Conservation (phyloP, 2,113 vertebrate species). For the Esox niger region DNA sequence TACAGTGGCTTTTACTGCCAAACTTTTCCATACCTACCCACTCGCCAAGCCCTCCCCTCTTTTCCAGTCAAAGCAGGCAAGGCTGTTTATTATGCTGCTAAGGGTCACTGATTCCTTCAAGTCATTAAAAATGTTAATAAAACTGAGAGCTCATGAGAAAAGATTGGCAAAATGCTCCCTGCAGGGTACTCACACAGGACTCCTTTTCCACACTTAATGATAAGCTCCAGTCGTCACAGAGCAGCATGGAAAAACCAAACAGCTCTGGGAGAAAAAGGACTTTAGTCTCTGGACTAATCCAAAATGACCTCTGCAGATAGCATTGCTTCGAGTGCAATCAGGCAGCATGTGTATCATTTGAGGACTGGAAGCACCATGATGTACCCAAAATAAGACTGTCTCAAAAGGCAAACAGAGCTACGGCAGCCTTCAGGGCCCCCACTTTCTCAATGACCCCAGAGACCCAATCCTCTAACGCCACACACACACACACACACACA, state of each 20-base stretch:
- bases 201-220: conserved; percentile 50
- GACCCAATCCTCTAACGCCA: conserved; percentile 59
- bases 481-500: too few species aligned
- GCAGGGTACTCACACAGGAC: conserved; percentile 40
- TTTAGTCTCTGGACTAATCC: conserved; percentile 55
- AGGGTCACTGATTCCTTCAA: conserved; percentile 62
- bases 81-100: conserved; percentile 47
- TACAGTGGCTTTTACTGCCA: neutral
- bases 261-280: conserved; percentile 38
- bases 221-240: conserved; percentile 34
- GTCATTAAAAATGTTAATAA: conserved; percentile 63
- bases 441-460: conserved; percentile 45
- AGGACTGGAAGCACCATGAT: neutral
- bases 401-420: conserved; percentile 38
- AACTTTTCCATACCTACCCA: neutral
- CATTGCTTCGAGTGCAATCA: conserved; percentile 47
- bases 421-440: conserved; percentile 32
- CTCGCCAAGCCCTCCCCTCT: conserved; percentile 1
- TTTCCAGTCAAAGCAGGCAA: conserved; percentile 16
- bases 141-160: conserved; percentile 61
- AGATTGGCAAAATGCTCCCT: conserved; percentile 42
- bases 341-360: conserved; percentile 40
- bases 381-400: neutral
- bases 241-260: conserved; percentile 31
- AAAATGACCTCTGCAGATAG: conserved; percentile 53